A percentile compares a stretch with the other conserved stretches of the same genome.
Conservation (phyloP, 2,888 invertebrate genomes). For the Dromius quadrimaculatus region DNA sequence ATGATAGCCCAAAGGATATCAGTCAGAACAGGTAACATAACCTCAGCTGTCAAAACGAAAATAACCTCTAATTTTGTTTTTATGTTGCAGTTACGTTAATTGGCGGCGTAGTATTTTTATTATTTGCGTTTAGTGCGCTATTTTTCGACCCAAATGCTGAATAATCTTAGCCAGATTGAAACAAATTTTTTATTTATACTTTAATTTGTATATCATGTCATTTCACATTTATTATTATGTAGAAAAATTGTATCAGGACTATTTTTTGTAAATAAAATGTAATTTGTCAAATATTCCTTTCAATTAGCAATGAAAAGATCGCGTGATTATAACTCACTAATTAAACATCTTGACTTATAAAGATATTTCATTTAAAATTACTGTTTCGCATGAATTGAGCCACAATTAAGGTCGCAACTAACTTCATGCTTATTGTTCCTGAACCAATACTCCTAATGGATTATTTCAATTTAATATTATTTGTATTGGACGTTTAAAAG, state of each 20-base stretch:
- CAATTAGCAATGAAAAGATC: no score
- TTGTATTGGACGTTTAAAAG: slow-evolving; percentile 50
- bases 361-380: slow-evolving; percentile 48
- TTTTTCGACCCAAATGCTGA: slow-evolving; percentile 81
- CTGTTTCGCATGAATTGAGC: slow-evolving; percentile 39
- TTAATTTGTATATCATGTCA: slow-evolving; percentile 9
- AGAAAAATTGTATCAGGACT: no score
- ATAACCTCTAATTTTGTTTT: no score
- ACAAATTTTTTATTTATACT: slow-evolving; percentile 30
- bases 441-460: slow-evolving; percentile 48
- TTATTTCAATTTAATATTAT: slow-evolving; percentile 51
- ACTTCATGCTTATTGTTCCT: slow-evolving; percentile 31
- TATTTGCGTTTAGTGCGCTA: slow-evolving; percentile 93
- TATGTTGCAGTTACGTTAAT: slow-evolving; percentile 90
- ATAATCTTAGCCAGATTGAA: slow-evolving; percentile 53
- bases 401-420: slow-evolving; percentile 47
- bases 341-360: slow-evolving; percentile 41
- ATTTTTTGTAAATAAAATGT: no score
- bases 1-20: slow-evolving; percentile 98
- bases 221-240: no score
- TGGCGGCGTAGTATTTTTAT: slow-evolving; percentile 94
- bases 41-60: no score
- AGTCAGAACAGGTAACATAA: slow-evolving; percentile 87
- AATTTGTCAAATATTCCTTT: no score
- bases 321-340: slow-evolving; percentile 45